Percentiles rank a stretch among this genome's conserved stretches.
Evolutionary conservation across 2,113 vertebrate genomes (phyloP).

Genomic region (Collichthys lucidus): DNA sequence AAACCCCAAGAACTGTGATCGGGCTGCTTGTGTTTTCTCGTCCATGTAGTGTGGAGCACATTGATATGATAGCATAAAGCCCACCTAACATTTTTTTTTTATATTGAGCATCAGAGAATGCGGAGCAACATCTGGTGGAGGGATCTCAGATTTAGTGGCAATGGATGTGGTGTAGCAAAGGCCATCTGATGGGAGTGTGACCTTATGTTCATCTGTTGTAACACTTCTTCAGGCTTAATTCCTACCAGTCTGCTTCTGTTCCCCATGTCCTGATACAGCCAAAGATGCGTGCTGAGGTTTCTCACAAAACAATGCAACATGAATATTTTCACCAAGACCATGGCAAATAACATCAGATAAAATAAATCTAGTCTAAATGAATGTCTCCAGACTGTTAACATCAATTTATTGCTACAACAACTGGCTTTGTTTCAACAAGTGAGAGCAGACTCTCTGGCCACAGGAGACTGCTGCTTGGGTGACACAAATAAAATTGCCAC

Average conservation of each 20-base stretch:
- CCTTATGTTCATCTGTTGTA: constrained; percentile 15
- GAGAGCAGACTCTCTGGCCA: neutral
- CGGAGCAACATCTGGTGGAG: constrained; percentile 30
- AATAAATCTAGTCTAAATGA: neutral
- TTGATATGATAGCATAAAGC: constrained; percentile 1
- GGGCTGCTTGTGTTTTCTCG: neutral
- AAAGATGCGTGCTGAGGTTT: neutral
- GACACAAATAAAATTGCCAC: neutral
- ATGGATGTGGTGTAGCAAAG: constrained; percentile 6
- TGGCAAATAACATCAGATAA: neutral
- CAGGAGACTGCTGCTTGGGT: neutral
- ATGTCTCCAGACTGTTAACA: neutral
- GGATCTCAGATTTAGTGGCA: constrained; percentile 31
- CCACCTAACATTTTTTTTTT: neutral
- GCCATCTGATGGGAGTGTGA: constrained; percentile 31
- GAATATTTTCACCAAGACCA: constrained; percentile 11
- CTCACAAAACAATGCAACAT: neutral
- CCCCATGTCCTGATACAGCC: no score
- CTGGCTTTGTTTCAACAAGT: constrained; percentile 1
- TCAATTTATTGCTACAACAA: neutral
- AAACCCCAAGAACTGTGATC: neutral
- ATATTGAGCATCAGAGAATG: constrained; percentile 22
- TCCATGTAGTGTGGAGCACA: neutral
- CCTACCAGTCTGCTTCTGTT: neutral
- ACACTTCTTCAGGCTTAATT: constrained; percentile 9